A percentile compares a stretch with the other conserved stretches of the same genome.
phyloP scores from a whole-genome alignment of 2,888 invertebrate species.

The Falcaria lacertinaria region DNA sequence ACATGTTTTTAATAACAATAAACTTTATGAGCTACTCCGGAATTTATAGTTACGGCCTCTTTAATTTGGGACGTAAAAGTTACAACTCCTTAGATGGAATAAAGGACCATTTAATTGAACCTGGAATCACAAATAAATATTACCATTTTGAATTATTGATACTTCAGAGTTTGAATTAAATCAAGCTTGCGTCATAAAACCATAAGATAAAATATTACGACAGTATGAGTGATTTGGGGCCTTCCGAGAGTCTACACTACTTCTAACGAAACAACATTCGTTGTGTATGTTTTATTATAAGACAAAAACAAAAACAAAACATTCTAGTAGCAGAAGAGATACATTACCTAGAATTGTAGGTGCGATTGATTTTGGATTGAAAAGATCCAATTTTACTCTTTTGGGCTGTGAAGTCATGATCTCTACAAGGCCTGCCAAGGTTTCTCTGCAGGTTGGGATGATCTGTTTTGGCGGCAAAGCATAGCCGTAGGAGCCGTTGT shows the following conservation, averaged over 20 bases:
- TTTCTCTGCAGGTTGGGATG: constrained; percentile 79
- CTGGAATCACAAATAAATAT: too few relatives aligned
- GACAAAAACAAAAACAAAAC: background rate
- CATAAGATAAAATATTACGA: too few relatives aligned
- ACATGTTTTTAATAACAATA: constrained; percentile 28
- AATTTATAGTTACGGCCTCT: constrained; percentile 19
- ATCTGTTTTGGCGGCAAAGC: constrained; percentile 83
- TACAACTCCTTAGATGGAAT: background rate
- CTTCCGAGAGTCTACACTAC: too few relatives aligned
- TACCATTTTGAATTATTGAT: too few relatives aligned
- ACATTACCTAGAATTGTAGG: background rate
- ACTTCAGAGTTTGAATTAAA: too few relatives aligned
- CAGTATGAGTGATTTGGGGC: too few relatives aligned
- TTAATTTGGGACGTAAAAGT: constrained; percentile 15
- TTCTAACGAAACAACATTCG: too few relatives aligned
- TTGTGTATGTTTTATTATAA: background rate
- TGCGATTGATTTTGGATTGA: constrained; percentile 4
- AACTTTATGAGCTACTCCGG: constrained; percentile 19
- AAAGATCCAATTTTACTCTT: constrained; percentile 26
- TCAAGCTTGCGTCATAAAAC: too few relatives aligned
- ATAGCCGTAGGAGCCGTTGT: constrained; percentile 84
- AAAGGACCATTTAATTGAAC: too few relatives aligned
- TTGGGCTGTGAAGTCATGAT: constrained; percentile 54
- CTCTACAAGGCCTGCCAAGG: constrained; percentile 72
- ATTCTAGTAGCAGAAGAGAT: background rate